Base-by-base conservation (phyloP, 2,113 vertebrate species). In the Pitta sordida region DNA sequence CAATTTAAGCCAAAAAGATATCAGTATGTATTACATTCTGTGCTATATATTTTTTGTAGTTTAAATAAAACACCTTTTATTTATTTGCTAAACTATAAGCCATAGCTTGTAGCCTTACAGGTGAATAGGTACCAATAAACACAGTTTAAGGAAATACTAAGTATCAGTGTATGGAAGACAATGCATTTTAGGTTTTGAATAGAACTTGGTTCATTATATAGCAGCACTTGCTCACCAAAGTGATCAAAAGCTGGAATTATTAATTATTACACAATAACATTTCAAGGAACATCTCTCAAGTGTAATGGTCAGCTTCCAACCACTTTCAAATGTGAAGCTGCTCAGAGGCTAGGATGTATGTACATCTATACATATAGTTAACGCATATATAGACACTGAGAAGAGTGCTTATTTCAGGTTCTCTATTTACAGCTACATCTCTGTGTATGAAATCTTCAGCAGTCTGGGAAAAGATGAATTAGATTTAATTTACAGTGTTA, bases 351-450 rank as follows among this genome's bases (percentile, higher is more conserved):
- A 75, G 39, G 19, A 53, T 4, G 1, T 14, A 12, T 3, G 3
- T 15, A 16, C 5, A 12, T 52, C 46, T 59, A 19, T 26, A 32
- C 36, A 63, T 29, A 34, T 34, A 65, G n/a, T 34, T 62, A 46
- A 79, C 2, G 26, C 1, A 10, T 4, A 32, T 3, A 74, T 20
- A 77, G 12, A 41, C 22, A 36, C 1, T 1, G 7, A 82, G 34
- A 37, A 75, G 56, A 89, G 30, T 24, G 29, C 9, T 78, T 75
- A 43, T 59, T 84, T 82, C 26, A 84, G 37, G 5, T 56, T 65
- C 73, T 70, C 43, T 80, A 27, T 48, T 70, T 86, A 63, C 18
- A 80, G 19, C 46, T 68, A 48, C 19, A 60, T 75, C 91, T 82
- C 53, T 79, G 62, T 56, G 24, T 11, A 79, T 3, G 14, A 82